These are phyloP conservation scores for Miichthys miiuy DNA, from an alignment of 2,797 vertebrate genomes.

Conservation along the genomic window DNA sequence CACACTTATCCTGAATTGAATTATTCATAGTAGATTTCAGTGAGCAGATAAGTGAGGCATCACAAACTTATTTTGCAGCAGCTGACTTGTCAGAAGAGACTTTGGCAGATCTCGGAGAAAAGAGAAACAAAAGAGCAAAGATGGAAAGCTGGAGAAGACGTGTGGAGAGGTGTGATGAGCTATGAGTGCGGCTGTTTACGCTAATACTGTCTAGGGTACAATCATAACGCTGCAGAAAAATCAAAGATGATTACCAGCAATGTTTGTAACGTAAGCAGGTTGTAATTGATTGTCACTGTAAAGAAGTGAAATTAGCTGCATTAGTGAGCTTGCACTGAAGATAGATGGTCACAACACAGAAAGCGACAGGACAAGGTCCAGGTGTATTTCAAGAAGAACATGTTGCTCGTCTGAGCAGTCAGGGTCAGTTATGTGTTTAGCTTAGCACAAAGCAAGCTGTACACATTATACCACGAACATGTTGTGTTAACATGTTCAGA, in stretches of 20 bases:
- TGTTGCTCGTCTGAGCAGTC: neutral
- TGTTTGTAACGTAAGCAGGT: neutral
- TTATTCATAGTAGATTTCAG: conserved; percentile 8
- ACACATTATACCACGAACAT: no score
- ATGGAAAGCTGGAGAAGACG: neutral
- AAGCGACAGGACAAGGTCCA: neutral
- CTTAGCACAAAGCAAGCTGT: no score
- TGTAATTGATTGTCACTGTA: neutral
- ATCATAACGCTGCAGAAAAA: neutral
- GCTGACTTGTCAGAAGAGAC: conserved; percentile 4
- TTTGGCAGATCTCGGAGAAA: neutral
- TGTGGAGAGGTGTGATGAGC: neutral
- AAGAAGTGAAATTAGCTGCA: neutral
- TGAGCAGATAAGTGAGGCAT: neutral
- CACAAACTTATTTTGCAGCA: neutral
- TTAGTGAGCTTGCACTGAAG: neutral
- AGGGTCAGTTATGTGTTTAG: no score
- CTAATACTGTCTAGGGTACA: no score
- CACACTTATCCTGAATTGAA: neutral
- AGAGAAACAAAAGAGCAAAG: neutral
- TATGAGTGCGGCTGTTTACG: no score
- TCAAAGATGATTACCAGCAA: neutral
- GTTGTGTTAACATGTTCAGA: no score
- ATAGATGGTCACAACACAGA: neutral
- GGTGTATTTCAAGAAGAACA: neutral